These are phyloP conservation scores for Apteryx owenii DNA, from an alignment of 2,113 vertebrate species.

Conservation along the genomic window DNA sequence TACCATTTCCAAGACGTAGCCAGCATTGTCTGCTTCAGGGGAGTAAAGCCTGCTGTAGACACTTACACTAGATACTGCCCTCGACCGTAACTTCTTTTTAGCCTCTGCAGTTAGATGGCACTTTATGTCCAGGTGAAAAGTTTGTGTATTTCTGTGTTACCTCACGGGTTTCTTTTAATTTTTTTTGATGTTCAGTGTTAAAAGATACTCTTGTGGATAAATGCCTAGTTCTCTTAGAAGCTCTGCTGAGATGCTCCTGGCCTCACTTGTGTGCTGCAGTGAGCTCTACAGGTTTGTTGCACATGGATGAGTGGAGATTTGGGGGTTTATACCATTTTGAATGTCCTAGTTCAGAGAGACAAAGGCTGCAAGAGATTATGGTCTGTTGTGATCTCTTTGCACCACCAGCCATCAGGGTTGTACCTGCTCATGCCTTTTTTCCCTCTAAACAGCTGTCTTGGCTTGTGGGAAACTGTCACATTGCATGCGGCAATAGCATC, in stretches of 20 bases:
- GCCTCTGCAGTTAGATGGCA: background rate
- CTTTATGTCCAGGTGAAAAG: background rate
- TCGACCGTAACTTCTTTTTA: background rate
- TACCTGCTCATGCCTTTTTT: background rate
- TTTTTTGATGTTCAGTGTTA: background rate
- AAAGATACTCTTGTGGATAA: constrained; percentile 5
- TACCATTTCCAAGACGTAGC: background rate
- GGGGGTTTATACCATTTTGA: background rate
- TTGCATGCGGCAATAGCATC: background rate
- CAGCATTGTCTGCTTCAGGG: background rate
- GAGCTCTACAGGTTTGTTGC: background rate
- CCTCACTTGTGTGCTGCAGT: background rate
- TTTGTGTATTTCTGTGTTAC: background rate
- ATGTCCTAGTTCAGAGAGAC: background rate
- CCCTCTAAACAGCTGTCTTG: background rate
- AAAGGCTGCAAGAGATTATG: background rate
- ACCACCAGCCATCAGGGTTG: background rate
- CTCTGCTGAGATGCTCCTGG: background rate
- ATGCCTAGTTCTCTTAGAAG: background rate
- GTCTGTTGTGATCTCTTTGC: background rate
- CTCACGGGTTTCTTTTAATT: background rate
- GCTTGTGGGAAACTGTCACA: background rate
- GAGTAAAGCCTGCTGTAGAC: background rate
- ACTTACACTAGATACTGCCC: background rate
- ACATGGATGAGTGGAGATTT: background rate